Evolutionary conservation across 2,113 vertebrate species (phyloP).

Genomic region (Oceanodroma tethys): DNA sequence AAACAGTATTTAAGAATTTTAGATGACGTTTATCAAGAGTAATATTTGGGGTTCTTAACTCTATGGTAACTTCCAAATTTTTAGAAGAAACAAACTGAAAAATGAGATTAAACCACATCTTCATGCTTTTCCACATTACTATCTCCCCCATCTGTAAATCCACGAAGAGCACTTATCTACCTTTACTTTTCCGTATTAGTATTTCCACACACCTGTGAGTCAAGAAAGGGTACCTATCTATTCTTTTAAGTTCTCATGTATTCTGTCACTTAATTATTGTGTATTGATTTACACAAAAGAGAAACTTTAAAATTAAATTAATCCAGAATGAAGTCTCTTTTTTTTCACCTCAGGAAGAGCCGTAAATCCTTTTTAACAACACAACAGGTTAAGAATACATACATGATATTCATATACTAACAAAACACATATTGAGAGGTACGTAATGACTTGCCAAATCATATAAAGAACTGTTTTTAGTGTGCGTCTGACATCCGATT

Average conservation of each 20-base stretch:
- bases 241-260: not conserved
- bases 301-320: not conserved
- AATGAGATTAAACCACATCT: not conserved
- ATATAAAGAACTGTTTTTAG: not conserved
- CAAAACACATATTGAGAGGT: not conserved
- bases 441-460: not conserved
- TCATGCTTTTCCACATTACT: not conserved
- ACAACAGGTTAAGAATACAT: not conserved
- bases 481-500: not conserved
- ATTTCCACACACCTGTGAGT: not conserved
- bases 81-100: not conserved
- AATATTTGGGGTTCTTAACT: not conserved
- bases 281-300: not conserved
- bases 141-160: not conserved
- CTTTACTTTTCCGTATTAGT: not conserved
- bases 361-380: not conserved
- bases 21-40: not conserved
- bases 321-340: not conserved
- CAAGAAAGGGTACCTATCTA: not conserved
- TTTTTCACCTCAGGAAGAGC: not conserved
- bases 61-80: not conserved
- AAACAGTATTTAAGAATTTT: not conserved
- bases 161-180: not conserved
- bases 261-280: not conserved
- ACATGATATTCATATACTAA: not conserved